phyloP scores from a whole-genome alignment of 1,140 invertebrate genomes.

The Trichogramma pretiosum region DNA sequence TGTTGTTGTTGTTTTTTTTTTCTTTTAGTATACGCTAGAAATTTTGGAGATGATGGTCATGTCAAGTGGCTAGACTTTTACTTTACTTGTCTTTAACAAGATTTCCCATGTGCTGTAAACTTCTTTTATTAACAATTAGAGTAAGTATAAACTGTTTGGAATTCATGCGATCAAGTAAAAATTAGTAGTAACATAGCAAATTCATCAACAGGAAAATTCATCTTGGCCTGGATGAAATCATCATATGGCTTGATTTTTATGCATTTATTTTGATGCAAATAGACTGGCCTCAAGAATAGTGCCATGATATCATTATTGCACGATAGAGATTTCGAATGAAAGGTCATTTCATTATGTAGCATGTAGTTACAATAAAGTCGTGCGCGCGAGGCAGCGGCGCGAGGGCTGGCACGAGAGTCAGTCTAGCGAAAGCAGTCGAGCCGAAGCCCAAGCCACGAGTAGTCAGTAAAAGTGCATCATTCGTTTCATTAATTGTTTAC shows the following conservation, averaged over 20 bases:
- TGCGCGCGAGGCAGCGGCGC: too few species aligned
- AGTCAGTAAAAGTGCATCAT: too few species aligned
- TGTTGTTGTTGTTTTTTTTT: too few species aligned
- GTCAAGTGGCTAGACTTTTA: constrained; percentile 62
- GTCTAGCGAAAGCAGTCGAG: too few species aligned
- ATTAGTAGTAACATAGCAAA: background rate
- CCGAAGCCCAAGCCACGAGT: too few species aligned
- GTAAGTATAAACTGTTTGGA: constrained; percentile 31
- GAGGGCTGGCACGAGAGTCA: too few species aligned
- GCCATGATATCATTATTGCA: constrained; percentile 56
- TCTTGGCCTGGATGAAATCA: constrained; percentile 46
- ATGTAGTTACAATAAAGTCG: too few species aligned
- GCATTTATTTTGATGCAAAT: constrained; percentile 78
- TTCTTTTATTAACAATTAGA: constrained; percentile 58
- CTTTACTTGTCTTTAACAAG: constrained; percentile 69
- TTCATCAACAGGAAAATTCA: constrained; percentile 38
- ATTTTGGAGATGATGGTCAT: too few species aligned
- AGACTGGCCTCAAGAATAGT: constrained; percentile 81
- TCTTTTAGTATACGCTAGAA: too few species aligned
- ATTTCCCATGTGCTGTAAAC: constrained; percentile 62
- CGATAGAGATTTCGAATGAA: constrained; percentile 65
- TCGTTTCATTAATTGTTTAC: too few species aligned
- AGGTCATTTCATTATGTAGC: constrained; percentile 74
- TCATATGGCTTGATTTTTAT: constrained; percentile 67
- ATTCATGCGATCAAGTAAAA: constrained; percentile 3